Evolutionary conservation across 2,113 vertebrate species (phyloP).

Genomic region (Perccottus glenii): DNA sequence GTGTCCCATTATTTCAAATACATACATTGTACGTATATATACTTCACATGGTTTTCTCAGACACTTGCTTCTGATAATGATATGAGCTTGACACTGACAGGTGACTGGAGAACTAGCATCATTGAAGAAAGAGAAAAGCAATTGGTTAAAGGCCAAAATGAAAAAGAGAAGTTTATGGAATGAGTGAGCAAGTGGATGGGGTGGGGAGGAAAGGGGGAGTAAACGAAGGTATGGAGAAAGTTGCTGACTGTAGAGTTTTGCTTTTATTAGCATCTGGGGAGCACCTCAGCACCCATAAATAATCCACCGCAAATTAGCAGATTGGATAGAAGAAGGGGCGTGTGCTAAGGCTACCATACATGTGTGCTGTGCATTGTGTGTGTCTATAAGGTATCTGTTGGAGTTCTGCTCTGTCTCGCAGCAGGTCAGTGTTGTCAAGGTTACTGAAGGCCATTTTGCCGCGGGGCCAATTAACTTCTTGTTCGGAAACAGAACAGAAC

Average conservation of each 20-base stretch:
- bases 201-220: constrained; percentile 10
- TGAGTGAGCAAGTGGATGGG: constrained; percentile 14
- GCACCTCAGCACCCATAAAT: constrained; percentile 73
- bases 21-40: too few relatives aligned
- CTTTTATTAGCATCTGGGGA: constrained; percentile 66
- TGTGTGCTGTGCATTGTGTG: constrained; percentile 21
- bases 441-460: constrained; percentile 66
- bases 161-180: constrained; percentile 2
- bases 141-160: not conserved
- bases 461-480: constrained; percentile 69
- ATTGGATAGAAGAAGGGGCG: constrained; percentile 60
- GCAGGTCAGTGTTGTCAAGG: constrained; percentile 73
- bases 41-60: too few relatives aligned
- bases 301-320: constrained; percentile 76
- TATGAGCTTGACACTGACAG: not conserved
- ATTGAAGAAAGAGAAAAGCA: constrained; percentile 23
- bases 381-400: constrained; percentile 17
- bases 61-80: too few relatives aligned
- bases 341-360: constrained; percentile 11
- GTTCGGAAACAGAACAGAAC: constrained; percentile 52
- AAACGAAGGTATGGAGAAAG: constrained; percentile 36
- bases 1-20: too few relatives aligned
- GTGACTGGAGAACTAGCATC: not conserved
- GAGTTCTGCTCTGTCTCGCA: constrained; percentile 57
- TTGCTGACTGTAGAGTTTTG: constrained; percentile 69